These are phyloP conservation scores for Strix aluco DNA, from an alignment of 2,113 vertebrate genomes.

Conservation along the genomic window DNA sequence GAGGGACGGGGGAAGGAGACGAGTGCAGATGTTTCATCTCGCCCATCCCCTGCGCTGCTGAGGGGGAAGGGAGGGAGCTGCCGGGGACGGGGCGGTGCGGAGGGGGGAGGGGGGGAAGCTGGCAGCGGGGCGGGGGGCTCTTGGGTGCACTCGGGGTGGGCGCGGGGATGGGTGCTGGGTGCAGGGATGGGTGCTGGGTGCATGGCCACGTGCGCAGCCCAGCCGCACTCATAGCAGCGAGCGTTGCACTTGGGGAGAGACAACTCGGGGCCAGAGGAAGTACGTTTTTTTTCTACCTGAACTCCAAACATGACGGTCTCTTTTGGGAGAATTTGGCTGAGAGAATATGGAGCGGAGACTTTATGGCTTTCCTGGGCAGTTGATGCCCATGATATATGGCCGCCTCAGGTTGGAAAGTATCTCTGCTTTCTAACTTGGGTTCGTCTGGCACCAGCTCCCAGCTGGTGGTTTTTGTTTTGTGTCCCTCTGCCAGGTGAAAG, in stretches of 20 bases:
- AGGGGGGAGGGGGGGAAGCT: not conserved
- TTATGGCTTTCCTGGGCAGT: not conserved
- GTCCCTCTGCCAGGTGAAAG: not conserved
- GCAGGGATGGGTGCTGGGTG: not conserved
- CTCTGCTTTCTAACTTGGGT: not conserved
- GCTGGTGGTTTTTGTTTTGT: not conserved
- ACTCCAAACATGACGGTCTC: not conserved
- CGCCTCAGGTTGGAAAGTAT: not conserved
- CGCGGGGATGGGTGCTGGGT: not conserved
- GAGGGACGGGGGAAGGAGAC: not conserved
- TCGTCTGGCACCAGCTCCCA: not conserved
- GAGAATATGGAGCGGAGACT: not conserved
- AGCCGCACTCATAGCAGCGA: not conserved
- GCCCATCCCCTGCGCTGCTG: rapidly evolving
- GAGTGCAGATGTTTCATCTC: not conserved
- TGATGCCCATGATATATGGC: not conserved
- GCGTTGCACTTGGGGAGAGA: rapidly evolving
- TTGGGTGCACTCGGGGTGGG: not conserved
- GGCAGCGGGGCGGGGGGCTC: not conserved
- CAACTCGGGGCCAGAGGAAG: not conserved
- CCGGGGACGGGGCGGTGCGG: rapidly evolving
- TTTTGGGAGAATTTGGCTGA: not conserved
- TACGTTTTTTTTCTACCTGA: not conserved
- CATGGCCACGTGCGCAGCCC: rapidly evolving
- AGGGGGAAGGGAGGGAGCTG: not conserved